A percentile compares a stretch with the other conserved stretches of the same genome.
These are phyloP conservation scores for Stegana nigrithorax DNA, from an alignment of 2,888 invertebrate genomes.

Conservation along the genomic window DNA sequence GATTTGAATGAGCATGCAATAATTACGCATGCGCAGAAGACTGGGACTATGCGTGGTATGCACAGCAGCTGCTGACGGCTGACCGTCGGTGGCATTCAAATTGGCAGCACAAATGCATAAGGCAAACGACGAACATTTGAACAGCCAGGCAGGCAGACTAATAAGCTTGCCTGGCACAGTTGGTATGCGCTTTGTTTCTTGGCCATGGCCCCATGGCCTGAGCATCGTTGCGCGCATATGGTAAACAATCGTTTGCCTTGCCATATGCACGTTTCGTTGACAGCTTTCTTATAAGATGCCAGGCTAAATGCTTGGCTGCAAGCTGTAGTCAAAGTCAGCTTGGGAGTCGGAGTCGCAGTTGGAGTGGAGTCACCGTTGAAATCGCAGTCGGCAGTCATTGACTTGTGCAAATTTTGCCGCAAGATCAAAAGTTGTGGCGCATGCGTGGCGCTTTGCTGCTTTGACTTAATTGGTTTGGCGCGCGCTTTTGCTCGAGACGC, in stretches of 20 bases:
- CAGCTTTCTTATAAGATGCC: conserved; percentile 52
- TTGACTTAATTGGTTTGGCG: conserved; percentile 48
- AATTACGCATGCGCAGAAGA: not conserved
- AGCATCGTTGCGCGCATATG: conserved; percentile 42
- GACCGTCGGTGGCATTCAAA: conserved; percentile 57
- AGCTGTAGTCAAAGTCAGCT: not conserved
- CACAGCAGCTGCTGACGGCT: conserved; percentile 18
- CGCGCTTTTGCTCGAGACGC: conserved; percentile 10
- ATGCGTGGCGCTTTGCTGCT: conserved; percentile 29
- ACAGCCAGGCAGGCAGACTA: conserved; percentile 46
- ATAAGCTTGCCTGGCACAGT: conserved; percentile 57
- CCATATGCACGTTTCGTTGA: conserved; percentile 41
- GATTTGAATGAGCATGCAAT: conserved; percentile 29
- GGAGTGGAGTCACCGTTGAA: not conserved
- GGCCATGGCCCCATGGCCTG: not conserved
- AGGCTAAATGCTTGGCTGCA: conserved; percentile 21
- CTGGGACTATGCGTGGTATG: not conserved
- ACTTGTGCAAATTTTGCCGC: conserved; percentile 39
- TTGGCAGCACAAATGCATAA: conserved; percentile 50
- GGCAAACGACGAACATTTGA: conserved; percentile 49
- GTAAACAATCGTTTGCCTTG: conserved; percentile 54
- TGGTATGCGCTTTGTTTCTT: conserved; percentile 45
- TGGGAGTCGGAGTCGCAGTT: not conserved
- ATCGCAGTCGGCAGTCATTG: conserved; percentile 13
- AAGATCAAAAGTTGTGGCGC: conserved; percentile 35